Evolutionary conservation across 1,140 invertebrate genomes (phyloP).

Genomic region (Drosophila persimilis): DNA sequence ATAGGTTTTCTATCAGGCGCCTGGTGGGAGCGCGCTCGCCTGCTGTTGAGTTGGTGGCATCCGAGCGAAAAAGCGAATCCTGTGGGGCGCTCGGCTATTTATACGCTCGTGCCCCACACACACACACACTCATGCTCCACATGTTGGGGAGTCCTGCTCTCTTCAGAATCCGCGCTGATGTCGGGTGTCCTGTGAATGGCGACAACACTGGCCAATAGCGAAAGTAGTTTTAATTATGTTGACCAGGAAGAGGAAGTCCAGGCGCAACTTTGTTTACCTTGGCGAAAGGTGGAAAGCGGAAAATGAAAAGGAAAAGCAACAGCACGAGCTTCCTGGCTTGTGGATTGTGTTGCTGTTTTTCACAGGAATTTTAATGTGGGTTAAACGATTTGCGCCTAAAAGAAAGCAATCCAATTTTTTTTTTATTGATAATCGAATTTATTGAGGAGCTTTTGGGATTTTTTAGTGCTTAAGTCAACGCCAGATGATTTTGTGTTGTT

Average conservation of each 20-base stretch:
- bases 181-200: constrained; percentile 32
- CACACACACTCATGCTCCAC: constrained; percentile 23
- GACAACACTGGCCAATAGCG: constrained; percentile 34
- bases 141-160: constrained; percentile 15
- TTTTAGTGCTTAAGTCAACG: constrained; percentile 6
- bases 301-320: constrained; percentile 2
- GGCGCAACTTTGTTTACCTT: constrained; percentile 40
- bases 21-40: constrained; percentile 40
- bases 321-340: too few relatives aligned
- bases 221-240: constrained; percentile 76
- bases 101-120: constrained; percentile 40
- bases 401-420: constrained; percentile 19
- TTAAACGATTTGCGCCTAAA: constrained; percentile 10
- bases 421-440: not conserved
- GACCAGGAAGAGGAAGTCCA: constrained; percentile 74
- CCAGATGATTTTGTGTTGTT: not conserved
- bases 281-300: constrained; percentile 20
- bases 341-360: too few relatives aligned
- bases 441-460: not conserved
- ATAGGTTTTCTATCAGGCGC: constrained; percentile 31
- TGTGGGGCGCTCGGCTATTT: constrained; percentile 62
- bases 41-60: constrained; percentile 39
- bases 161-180: constrained; percentile 44
- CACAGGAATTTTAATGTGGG: not conserved
- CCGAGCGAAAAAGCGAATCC: constrained; percentile 55